phyloP scores from a whole-genome alignment of 2,888 invertebrate species.

The Apotomis turbidana region DNA sequence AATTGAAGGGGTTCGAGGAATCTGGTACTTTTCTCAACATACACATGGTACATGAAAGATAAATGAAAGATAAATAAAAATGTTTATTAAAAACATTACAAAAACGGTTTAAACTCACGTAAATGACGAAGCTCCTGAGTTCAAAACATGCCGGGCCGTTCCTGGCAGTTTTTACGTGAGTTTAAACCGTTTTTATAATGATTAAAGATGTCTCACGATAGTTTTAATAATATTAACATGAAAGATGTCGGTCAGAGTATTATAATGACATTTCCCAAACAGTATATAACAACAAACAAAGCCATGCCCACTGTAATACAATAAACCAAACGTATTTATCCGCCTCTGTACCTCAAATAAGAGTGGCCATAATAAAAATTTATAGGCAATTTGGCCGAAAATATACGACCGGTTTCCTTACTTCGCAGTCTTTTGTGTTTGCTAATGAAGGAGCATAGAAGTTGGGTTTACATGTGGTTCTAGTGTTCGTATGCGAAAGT shows the following conservation, averaged over 20 bases:
- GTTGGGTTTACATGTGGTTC: neutral
- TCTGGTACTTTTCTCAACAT: no score
- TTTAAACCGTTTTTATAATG: no score
- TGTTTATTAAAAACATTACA: no score
- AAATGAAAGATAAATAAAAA: no score
- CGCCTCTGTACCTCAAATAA: constrained; percentile 75
- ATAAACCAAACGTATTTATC: constrained; percentile 72
- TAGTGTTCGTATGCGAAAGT: neutral
- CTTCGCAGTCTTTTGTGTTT: constrained; percentile 68
- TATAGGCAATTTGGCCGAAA: constrained; percentile 78
- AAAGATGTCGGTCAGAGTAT: neutral
- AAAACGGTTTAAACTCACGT: no score
- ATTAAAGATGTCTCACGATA: no score
- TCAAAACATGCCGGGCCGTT: no score
- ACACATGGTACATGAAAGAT: no score
- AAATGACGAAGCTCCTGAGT: no score
- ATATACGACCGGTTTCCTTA: constrained; percentile 67
- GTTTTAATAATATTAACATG: neutral
- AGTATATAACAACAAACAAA: constrained; percentile 1
- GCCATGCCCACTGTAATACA: constrained; percentile 64
- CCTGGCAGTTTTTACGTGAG: no score
- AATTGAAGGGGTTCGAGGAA: no score
- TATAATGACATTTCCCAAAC: neutral
- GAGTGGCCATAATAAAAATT: constrained; percentile 81
- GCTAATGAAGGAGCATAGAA: constrained; percentile 69